These are phyloP conservation scores for Busseola fusca DNA, from an alignment of 2,888 invertebrate species.

Conservation along the genomic window DNA sequence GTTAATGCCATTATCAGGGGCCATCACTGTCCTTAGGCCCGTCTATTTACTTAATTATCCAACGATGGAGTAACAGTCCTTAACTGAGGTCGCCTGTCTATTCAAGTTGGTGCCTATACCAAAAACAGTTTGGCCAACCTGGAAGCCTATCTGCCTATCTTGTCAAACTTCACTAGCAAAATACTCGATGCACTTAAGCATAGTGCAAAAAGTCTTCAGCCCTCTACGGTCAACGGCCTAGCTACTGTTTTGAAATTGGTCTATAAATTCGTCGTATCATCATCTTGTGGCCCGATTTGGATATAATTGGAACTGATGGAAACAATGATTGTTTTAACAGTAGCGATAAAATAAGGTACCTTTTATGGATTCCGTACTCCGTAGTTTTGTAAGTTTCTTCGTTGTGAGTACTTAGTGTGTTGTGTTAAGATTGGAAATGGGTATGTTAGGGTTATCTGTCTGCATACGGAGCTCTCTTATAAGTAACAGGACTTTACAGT, in stretches of 20 bases:
- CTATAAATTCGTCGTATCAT: slow-evolving; percentile 48
- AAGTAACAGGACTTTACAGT: background rate
- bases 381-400: slow-evolving; percentile 28
- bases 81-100: background rate
- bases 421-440: slow-evolving; percentile 9
- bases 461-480: background rate
- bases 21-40: no score
- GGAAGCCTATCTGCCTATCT: slow-evolving; percentile 13
- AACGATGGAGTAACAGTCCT: background rate
- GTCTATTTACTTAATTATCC: background rate
- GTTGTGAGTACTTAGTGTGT: slow-evolving; percentile 4
- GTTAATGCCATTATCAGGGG: no score
- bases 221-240: slow-evolving; percentile 15
- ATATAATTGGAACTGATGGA: slow-evolving; percentile 52
- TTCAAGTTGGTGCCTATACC: background rate
- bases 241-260: slow-evolving; percentile 53
- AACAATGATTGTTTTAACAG: slow-evolving; percentile 53
- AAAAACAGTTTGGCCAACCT: background rate
- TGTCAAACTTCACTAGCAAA: slow-evolving; percentile 24
- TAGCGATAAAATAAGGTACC: slow-evolving; percentile 46
- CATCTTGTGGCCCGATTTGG: slow-evolving; percentile 41
- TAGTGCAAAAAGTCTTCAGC: slow-evolving; percentile 25
- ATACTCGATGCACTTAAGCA: slow-evolving; percentile 12
- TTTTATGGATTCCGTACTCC: slow-evolving; percentile 18
- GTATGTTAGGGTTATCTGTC: background rate